Conservation (phyloP, 2,797 vertebrate genomes). For the Propithecus perrieri region DNA sequence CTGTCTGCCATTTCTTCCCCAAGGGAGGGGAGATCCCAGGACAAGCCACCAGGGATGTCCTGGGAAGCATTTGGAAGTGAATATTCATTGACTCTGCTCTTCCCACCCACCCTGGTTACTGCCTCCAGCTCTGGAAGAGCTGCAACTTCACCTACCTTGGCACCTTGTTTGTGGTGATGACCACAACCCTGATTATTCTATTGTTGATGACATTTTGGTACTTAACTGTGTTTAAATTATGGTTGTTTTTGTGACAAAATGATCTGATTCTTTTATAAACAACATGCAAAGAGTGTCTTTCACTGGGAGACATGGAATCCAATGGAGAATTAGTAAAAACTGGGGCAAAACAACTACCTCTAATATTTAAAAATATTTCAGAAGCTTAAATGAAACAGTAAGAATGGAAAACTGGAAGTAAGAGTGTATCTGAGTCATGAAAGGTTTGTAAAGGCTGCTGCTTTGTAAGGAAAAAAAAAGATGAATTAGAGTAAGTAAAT, state of each 20-base stretch:
- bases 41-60: background rate
- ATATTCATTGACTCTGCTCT: background rate
- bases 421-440: background rate
- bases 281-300: background rate
- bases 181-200: background rate
- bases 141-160: background rate
- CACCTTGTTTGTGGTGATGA: background rate
- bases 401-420: background rate
- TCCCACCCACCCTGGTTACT: background rate
- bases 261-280: background rate
- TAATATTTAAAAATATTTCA: background rate
- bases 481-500: background rate
- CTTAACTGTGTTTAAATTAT: background rate
- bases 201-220: background rate
- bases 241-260: background rate
- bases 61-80: background rate
- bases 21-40: background rate
- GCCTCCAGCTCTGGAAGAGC: background rate
- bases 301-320: background rate
- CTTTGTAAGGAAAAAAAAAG: background rate
- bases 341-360: background rate
- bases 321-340: background rate
- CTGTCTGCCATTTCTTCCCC: background rate
- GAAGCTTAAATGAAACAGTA: background rate
- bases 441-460: background rate